Base-by-base conservation (phyloP, 2,797 vertebrate genomes). In the Schizopygopsis malacanthus region DNA sequence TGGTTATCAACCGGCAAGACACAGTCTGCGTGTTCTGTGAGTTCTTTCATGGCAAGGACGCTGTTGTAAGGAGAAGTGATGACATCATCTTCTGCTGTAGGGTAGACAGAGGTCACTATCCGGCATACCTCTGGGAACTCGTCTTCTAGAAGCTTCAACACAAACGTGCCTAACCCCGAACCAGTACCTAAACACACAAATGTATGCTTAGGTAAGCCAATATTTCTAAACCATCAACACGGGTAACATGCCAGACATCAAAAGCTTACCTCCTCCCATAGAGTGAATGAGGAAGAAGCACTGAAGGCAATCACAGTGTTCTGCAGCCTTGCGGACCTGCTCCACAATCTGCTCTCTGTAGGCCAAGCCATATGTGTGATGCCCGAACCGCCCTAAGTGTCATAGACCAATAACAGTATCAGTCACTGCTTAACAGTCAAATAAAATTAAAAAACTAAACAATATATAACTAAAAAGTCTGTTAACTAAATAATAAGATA, bases 1-100 rank as follows among this genome's bases (percentile, higher is more conserved):
- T 99, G 97, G 90, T 99, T 99, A 91, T 99, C 98, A 76, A 99
- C 94, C 54, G 97, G 98, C 75, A 99, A 92, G 6, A 99, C 98
- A 89, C 98, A 99, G 92, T 99, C 96, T 0, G 98, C 98, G 11
- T 97, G 97, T 89, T 99, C 97, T 2, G 94, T 98, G 43, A 99
- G 97, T 88, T 98, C 97, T 83, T 94, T 97, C 97, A 98, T 98
- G 88, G 98, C 97, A 91, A 99, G 95, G 45, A 98, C 93, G 50
- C 96, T 99, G 94, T 99, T 99, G 89, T 99, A 99, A 0, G 98
- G 98, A 61, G 98, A 99, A 4, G 97, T 99, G 92, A 99, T 92
- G 85, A 99, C 98, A 86, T 99, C 98, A 79, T 99, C 98, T 87
- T 99, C 98, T 7, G 91, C 92, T 22, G 98, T 99, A 0, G 98